Evolutionary conservation across 2,888 invertebrate genomes (phyloP).

Genomic region (Pyrrhia umbra): DNA sequence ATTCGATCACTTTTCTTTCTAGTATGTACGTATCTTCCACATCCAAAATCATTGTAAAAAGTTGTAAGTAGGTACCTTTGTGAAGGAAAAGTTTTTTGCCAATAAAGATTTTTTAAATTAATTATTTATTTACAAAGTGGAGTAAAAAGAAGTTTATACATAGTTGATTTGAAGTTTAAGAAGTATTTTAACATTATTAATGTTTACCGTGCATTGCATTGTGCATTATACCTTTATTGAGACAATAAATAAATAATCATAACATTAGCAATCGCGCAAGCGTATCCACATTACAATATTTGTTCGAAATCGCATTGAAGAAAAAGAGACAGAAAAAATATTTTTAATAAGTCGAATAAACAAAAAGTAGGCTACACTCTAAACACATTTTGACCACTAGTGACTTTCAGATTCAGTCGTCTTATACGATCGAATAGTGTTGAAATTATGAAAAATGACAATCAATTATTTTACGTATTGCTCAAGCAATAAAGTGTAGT

Average conservation of each 20-base stretch:
- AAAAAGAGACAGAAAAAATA: conserved; percentile 72
- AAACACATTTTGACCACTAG: conserved; percentile 49
- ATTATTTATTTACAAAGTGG: too few relatives aligned
- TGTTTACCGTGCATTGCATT: too few relatives aligned
- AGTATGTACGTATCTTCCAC: too few relatives aligned
- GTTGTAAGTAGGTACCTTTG: too few relatives aligned
- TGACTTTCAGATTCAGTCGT: conserved; percentile 76
- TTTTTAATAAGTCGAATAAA: conserved; percentile 69
- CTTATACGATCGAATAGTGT: conserved; percentile 81
- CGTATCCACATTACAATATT: conserved; percentile 53
- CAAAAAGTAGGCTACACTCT: conserved; percentile 62
- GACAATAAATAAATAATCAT: not conserved
- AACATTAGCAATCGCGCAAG: conserved; percentile 42
- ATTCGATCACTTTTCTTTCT: too few relatives aligned
- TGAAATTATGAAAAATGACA: conserved; percentile 54
- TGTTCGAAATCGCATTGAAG: conserved; percentile 70
- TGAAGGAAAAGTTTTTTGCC: too few relatives aligned
- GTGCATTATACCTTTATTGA: not conserved
- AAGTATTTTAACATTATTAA: too few relatives aligned
- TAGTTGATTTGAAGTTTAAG: too few relatives aligned
- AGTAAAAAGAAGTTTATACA: too few relatives aligned
- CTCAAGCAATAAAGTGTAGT: conserved; percentile 33
- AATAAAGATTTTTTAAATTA: too few relatives aligned
- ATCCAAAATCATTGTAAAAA: too few relatives aligned
- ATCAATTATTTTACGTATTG: conserved; percentile 57